Percentiles rank a stretch among this genome's conserved stretches.
phyloP scores from a whole-genome alignment of 1,140 invertebrate genomes.

The Meloidogyne exigua region DNA sequence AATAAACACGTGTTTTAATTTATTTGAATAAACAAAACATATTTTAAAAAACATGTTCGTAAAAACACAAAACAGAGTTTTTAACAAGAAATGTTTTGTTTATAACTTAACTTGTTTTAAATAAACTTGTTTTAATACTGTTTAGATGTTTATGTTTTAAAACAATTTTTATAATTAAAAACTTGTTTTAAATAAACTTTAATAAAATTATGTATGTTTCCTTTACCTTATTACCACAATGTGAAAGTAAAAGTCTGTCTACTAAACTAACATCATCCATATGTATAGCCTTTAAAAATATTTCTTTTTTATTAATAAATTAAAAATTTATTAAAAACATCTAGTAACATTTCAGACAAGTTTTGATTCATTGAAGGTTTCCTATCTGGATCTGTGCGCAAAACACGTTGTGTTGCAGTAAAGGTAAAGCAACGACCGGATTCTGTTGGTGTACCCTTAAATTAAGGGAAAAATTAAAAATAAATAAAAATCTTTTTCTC shows the following conservation, averaged over 20 bases:
- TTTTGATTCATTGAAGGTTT: slow-evolving; percentile 64
- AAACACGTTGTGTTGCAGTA: slow-evolving; percentile 52
- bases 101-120: background rate
- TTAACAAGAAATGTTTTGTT: no score
- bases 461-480: no score
- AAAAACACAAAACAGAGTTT: no score
- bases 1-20: background rate
- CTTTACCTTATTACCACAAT: slow-evolving; percentile 38
- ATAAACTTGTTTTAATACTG: background rate
- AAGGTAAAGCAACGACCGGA: slow-evolving; percentile 63
- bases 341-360: slow-evolving; percentile 61
- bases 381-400: slow-evolving; percentile 51
- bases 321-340: slow-evolving; percentile 42
- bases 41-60: no score
- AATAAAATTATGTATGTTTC: background rate
- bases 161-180: no score
- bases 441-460: slow-evolving; percentile 59
- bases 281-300: slow-evolving; percentile 54
- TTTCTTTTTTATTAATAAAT: background rate
- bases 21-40: no score
- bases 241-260: slow-evolving; percentile 59
- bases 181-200: background rate
- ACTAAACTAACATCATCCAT: slow-evolving; percentile 59
- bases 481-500: no score
- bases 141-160: no score